Base-by-base conservation (phyloP, 2,113 vertebrate genomes). In the Carlito syrichta region DNA sequence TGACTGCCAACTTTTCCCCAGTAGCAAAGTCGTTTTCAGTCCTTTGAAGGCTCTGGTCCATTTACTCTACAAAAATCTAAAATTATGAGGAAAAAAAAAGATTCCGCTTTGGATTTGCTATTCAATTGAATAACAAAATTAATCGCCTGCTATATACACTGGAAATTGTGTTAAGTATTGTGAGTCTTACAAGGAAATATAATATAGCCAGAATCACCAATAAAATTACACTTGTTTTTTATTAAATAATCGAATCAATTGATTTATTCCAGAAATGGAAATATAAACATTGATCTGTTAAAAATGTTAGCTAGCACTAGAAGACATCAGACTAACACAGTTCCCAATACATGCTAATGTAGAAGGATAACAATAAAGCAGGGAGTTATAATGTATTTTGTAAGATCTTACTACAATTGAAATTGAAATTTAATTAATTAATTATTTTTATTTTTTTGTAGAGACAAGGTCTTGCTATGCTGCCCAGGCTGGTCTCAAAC, bases 231-330 rank as follows among this genome's bases (percentile, higher is more conserved):
- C 63, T 43, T 81, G 43, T 82, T 56, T 86, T 60, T 81, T 56
- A 89, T 74, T 63, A 96, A 92, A 92, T 74, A 88, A 56, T 78
- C n/a, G 58, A 78, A 60, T 86, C 45, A 78, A 62, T 0, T 83
- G 27, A 91, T 27, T 88, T 84, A 85, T 91, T 85, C 19, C 25
- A 68, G 19, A 94, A 73, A 43, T 89, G 56, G n/a, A 95, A 90
- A n/a, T 52, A 88, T 54, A 78, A 58, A 83, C 48, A 91, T 0
- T 91, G 50, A 71, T 71, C 69, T 79, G 73, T 43, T 84, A 71
- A 88, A 88, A 92, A 91, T 50, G 82, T 32, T 71, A 91, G 76
- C 40, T 25, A 81, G 66, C 43, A 87, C 50, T 23, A 82, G 25
- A 91, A 81, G 19, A 68, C 45, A 96, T 87, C 30, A 85, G 63